Base-by-base conservation (phyloP, 2,888 invertebrate genomes). In the Heteromyza rotundicornis region DNA sequence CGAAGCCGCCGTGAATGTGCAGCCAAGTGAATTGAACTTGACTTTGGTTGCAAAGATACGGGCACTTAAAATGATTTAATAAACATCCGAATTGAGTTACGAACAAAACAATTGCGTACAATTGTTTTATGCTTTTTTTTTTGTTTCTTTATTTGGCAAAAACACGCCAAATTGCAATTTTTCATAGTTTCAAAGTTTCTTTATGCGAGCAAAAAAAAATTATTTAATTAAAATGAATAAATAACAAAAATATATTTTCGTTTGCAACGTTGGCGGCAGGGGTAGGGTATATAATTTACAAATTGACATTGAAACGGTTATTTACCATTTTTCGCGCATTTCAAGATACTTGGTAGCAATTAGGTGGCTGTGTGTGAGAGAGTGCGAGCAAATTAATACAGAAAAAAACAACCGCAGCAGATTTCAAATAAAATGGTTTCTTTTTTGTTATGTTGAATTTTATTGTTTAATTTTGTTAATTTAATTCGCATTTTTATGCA, bases 21-120 rank as follows among this genome's bases (percentile, higher is more conserved):
- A 54, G 40, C 54, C 17, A 54, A 32, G 17, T 20, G 36, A 54
- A 32, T 54, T 56, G 56, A 56, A 56, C 56, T 56, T 56, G 56
- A 56, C 56, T 56, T 56, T 56, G 56, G n/a, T 16, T n/a, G 23
- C n/a, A 56, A 27, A 19, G 23, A 19, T 56, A 8, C 10, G 12
- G 12, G 12, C 8, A 17, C 7, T 10, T 8, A 51, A n/a, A n/a
- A 22, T 24, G 52, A 54, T 19, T 53, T 35, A 2, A 32, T 20
- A 32, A 10, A 17, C 1, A 1, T 14, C 24, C 32, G 3, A 50
- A 50, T 19, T 50, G 50, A 50, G 50, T 19, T 50, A 20, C n/a
- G 50, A 5, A 20, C 19, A 19, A 19, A 50, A 27, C 27, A 27
- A n/a, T 40, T 40, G 40, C 40, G 40, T 40, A 40, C 40, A n/a